phyloP scores from a whole-genome alignment of 2,113 vertebrate species.

The Ellobius talpinus region DNA sequence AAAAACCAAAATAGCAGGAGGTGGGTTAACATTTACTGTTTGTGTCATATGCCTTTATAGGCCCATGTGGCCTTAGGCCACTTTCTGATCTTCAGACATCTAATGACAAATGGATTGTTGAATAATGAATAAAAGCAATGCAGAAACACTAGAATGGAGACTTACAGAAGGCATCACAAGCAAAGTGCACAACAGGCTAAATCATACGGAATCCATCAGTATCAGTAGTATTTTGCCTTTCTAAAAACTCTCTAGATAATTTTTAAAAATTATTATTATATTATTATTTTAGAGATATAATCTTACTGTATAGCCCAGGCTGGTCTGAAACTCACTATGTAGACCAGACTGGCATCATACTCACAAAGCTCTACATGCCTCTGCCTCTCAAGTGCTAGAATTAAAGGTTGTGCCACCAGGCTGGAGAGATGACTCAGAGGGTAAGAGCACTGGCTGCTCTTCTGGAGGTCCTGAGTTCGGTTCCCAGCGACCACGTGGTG shows the following conservation, averaged over 20 bases:
- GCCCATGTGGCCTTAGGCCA: background rate
- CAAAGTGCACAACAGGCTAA: background rate
- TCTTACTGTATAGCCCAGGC: background rate
- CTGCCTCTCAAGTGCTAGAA: background rate
- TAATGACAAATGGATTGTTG: background rate
- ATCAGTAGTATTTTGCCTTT: slow-evolving; percentile 32
- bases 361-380: background rate
- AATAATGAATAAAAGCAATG: background rate
- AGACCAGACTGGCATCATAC: background rate
- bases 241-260: background rate
- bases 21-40: slow-evolving; percentile 77
- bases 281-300: background rate
- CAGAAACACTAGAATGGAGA: background rate
- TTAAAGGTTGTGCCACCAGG: background rate
- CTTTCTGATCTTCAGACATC: slow-evolving; percentile 3
- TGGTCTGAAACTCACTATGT: background rate
- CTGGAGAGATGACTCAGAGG: no score
- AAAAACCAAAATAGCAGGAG: slow-evolving; percentile 78
- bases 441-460: no score
- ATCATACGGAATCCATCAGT: background rate
- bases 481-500: no score
- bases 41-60: background rate
- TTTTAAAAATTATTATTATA: background rate
- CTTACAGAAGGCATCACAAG: background rate
- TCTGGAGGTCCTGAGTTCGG: no score